phyloP scores from a whole-genome alignment of 2,797 vertebrate genomes.

The Sardinella longiceps region DNA sequence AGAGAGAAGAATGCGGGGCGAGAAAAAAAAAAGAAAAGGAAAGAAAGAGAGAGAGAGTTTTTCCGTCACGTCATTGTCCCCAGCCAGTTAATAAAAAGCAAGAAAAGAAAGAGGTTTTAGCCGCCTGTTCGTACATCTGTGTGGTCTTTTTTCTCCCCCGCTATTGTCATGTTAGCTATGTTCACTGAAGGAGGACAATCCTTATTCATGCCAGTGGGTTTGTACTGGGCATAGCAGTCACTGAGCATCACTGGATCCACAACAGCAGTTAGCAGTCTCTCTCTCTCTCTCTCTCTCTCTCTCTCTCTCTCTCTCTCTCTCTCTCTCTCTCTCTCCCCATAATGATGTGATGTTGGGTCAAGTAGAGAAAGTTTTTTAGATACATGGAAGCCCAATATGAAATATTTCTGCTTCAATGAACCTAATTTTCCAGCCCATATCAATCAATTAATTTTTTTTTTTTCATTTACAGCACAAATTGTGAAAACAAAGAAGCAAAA shows the following conservation, averaged over 20 bases:
- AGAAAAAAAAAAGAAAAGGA: background rate
- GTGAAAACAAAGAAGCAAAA: too few relatives aligned
- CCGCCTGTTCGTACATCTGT: background rate
- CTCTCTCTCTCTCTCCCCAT: too few relatives aligned
- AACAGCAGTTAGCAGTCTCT: background rate
- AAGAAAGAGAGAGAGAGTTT: background rate
- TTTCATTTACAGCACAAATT: too few relatives aligned
- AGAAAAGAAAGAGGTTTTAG: background rate
- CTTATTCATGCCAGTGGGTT: background rate
- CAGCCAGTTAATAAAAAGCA: background rate
- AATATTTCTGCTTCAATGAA: too few relatives aligned
- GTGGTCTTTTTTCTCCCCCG: background rate
- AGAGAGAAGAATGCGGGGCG: background rate
- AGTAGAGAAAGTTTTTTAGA: too few relatives aligned
- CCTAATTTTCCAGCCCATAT: too few relatives aligned
- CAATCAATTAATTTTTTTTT: too few relatives aligned
- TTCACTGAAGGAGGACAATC: background rate
- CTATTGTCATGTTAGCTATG: background rate
- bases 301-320: too few relatives aligned
- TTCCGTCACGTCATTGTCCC: background rate
- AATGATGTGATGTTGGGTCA: too few relatives aligned
- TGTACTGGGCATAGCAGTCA: background rate
- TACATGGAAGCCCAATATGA: too few relatives aligned
- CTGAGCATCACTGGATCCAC: background rate
- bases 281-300: too few relatives aligned